Conservation (phyloP, 2,113 vertebrate genomes). For the Progne subis region DNA sequence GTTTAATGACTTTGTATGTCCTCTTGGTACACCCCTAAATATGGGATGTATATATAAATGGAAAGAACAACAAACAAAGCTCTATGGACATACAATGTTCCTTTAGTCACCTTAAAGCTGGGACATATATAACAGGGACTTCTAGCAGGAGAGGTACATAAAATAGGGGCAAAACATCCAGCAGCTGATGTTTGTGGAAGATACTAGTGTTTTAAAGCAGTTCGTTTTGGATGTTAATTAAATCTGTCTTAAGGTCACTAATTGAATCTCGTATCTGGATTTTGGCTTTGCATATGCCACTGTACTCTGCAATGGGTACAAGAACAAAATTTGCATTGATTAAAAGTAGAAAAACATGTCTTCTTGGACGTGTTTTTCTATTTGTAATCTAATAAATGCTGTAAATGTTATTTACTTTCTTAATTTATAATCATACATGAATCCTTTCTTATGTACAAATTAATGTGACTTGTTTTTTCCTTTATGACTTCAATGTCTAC, state of each 20-base stretch:
- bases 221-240: neutral
- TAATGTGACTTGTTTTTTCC: neutral
- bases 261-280: neutral
- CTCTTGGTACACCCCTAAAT: neutral
- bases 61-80: neutral
- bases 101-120: neutral
- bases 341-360: neutral
- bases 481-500: neutral
- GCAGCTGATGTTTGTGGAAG: neutral
- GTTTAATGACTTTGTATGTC: neutral
- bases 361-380: neutral
- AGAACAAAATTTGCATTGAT: constrained; percentile 7
- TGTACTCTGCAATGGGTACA: neutral
- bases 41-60: neutral
- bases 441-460: neutral
- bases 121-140: neutral
- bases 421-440: neutral
- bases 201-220: neutral
- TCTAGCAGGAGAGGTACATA: neutral
- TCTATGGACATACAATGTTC: neutral
- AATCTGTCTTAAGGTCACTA: constrained; percentile 2
- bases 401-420: neutral
- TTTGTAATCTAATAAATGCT: neutral
- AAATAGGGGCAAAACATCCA: neutral
- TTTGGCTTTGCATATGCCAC: neutral